phyloP scores from a whole-genome alignment of 2,797 vertebrate species.

The Allobates femoralis region DNA sequence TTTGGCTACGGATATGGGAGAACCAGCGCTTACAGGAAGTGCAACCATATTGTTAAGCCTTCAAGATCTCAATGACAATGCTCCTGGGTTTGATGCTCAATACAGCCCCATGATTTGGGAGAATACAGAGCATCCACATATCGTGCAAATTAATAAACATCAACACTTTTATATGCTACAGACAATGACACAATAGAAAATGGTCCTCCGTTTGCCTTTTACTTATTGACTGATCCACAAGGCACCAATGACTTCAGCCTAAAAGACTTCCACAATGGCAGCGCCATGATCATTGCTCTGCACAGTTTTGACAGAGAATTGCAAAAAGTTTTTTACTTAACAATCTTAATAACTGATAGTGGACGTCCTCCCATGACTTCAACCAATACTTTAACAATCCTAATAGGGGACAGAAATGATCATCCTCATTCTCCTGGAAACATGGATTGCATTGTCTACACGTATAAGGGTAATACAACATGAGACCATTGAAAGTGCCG shows the following conservation, averaged over 20 bases:
- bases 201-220: slow-evolving; percentile 83
- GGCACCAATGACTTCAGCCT: slow-evolving; percentile 79
- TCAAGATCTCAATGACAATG: slow-evolving; percentile 88
- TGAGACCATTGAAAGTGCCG: background rate
- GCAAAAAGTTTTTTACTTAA: slow-evolving; percentile 82
- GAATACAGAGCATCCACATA: slow-evolving; percentile 81
- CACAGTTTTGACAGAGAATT: slow-evolving; percentile 85
- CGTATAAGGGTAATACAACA: slow-evolving; percentile 79
- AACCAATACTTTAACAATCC: slow-evolving; percentile 82
- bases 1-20: slow-evolving; percentile 81
- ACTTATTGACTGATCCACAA: slow-evolving; percentile 74
- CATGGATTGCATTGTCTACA: slow-evolving; percentile 84
- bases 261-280: slow-evolving; percentile 85
- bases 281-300: slow-evolving; percentile 80
- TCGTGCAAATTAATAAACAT: slow-evolving; percentile 84
- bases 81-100: slow-evolving; percentile 83
- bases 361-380: slow-evolving; percentile 86
- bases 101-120: slow-evolving; percentile 90
- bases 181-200: slow-evolving; percentile 83
- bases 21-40: slow-evolving; percentile 80
- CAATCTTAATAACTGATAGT: slow-evolving; percentile 86
- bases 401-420: slow-evolving; percentile 88
- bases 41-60: slow-evolving; percentile 82
- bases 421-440: slow-evolving; percentile 85
- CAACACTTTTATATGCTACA: slow-evolving; percentile 78